Percentiles rank a stretch among this genome's conserved stretches.
Conservation (phyloP, 37 sponge, comb jelly and placozoan species). For the Beroe forskalii region DNA sequence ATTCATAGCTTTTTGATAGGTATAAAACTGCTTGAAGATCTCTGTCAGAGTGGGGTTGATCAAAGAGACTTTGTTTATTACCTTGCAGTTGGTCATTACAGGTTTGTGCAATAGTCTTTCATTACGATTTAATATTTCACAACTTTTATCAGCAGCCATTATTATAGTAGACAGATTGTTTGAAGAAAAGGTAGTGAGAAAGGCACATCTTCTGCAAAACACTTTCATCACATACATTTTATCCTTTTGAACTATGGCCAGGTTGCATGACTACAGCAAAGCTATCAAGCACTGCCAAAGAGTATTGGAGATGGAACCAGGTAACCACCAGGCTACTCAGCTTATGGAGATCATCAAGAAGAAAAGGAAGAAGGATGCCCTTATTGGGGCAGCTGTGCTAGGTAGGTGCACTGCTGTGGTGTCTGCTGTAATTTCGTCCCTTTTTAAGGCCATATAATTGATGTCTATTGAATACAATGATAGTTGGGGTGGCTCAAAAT, state of each 20-base stretch:
- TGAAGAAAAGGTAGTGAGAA: too few species aligned
- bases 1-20: too few species aligned
- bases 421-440: too few species aligned
- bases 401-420: not conserved
- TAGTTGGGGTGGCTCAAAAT: too few species aligned
- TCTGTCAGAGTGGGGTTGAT: slow-evolving; percentile 66
- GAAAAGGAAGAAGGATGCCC: slow-evolving; percentile 60
- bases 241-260: too few species aligned
- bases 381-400: slow-evolving; percentile 58
- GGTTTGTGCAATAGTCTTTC: not conserved
- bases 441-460: too few species aligned
- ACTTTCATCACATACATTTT: too few species aligned
- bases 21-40: slow-evolving; percentile 57
- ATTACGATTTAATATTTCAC: not conserved
- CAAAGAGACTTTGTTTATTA: slow-evolving; percentile 66
- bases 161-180: too few species aligned
- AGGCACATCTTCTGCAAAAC: too few species aligned
- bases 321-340: slow-evolving; percentile 47
- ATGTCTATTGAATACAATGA: too few species aligned
- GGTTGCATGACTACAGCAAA: not conserved
- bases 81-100: slow-evolving; percentile 65
- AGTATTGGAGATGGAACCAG: slow-evolving; percentile 63
- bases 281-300: slow-evolving; percentile 55
- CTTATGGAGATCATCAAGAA: slow-evolving; percentile 64
- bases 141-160: too few species aligned